These are phyloP conservation scores for Fundulus diaphanus DNA, from an alignment of 2,797 vertebrate species.

Conservation along the genomic window DNA sequence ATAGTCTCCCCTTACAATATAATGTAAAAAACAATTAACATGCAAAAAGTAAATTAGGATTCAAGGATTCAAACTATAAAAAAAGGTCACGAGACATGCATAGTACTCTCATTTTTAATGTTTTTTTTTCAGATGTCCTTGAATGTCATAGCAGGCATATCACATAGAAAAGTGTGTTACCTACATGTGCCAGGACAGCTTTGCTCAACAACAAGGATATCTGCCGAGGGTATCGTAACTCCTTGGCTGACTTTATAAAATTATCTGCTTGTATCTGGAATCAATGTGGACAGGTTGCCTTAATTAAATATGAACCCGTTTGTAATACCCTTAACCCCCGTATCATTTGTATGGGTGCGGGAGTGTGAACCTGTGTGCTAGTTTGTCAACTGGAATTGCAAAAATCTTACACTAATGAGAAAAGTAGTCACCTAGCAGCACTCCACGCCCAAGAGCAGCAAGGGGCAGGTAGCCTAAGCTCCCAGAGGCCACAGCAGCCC, in stretches of 20 bases:
- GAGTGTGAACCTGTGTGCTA: no score
- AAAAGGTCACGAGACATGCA: slow-evolving; percentile 61
- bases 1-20: slow-evolving; percentile 6
- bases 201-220: not conserved
- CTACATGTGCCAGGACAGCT: not conserved
- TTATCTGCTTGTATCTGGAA: not conserved
- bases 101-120: slow-evolving; percentile 69
- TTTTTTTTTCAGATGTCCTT: slow-evolving; percentile 51
- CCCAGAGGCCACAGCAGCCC: no score
- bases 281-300: not conserved
- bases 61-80: slow-evolving; percentile 39
- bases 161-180: not conserved
- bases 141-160: not conserved
- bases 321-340: not conserved
- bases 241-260: not conserved
- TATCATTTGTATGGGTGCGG: no score
- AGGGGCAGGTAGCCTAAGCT: no score
- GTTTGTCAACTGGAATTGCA: no score
- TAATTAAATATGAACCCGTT: not conserved
- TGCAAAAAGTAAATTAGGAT: slow-evolving; percentile 23
- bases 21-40: slow-evolving; percentile 44
- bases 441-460: not conserved
- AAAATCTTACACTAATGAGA: no score
- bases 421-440: not conserved
- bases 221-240: not conserved